phyloP scores from a whole-genome alignment of 2,113 vertebrate species.

The Albula glossodonta region DNA sequence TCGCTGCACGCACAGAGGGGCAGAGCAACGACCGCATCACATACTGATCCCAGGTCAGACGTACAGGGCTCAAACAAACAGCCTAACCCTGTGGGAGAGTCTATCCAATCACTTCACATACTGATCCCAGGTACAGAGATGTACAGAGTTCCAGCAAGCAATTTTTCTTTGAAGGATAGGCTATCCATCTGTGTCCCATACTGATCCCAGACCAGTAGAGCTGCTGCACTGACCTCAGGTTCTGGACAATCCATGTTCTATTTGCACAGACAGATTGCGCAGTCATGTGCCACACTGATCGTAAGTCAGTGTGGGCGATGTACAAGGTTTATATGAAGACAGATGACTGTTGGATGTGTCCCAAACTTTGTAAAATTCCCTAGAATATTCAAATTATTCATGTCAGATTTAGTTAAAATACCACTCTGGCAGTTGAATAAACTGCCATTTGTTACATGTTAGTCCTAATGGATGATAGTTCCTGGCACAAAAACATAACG shows the following conservation, averaged over 20 bases:
- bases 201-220: neutral
- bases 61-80: too few species aligned
- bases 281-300: neutral
- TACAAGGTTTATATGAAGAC: too few species aligned
- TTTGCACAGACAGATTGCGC: too few species aligned
- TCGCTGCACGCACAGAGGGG: conserved; percentile 58
- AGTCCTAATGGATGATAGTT: too few species aligned
- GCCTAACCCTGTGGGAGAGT: too few species aligned
- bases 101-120: neutral
- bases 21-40: neutral
- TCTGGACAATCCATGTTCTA: too few species aligned
- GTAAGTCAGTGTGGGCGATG: neutral
- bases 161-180: neutral
- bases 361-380: neutral
- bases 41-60: neutral
- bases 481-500: too few species aligned
- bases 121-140: neutral
- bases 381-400: neutral
- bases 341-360: neutral
- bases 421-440: neutral
- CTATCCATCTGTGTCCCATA: neutral
- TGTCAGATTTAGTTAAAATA: neutral
- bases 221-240: too few species aligned
- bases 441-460: too few species aligned
- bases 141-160: neutral